Base-by-base conservation (phyloP, 2,113 vertebrate species). In the Semicossyphus pulcher region DNA sequence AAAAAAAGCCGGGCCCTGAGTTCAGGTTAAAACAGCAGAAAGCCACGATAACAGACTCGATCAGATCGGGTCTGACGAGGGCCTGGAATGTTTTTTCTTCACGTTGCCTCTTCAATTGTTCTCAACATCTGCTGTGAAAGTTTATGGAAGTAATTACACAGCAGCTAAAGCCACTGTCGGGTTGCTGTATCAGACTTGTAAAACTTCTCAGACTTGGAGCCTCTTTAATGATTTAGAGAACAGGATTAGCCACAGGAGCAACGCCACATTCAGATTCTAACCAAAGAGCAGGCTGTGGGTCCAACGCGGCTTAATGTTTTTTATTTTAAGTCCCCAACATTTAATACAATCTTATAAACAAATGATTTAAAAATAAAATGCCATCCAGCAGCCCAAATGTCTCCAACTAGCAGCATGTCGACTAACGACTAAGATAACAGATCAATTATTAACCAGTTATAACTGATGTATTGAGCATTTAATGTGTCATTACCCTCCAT, bases 191-290 rank as follows among this genome's bases (percentile, higher is more conserved):
- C 57, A 82, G 49, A 58, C 57, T 36, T 32, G 37, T 51, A 49
- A 64, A 64, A 51, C 7, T 0, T 39, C 31, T 41, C 34, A 10
- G 75, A 78, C 66, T 75, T 80, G 58, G 39, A 49, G 32, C 47
- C 34, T 73, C 47, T 75, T 81, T 72, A 49, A 65, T 82, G 66
- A 81, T 69, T 81, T 77, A 54, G 72, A 72, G 58, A 48, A 56
- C 31, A 69, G 20, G 37, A 80, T 71, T 67, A 60, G 18, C 15
- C 49, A 54, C 57, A 64, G 23, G 23, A 65, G 58, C 63, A 81
- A 71, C 49, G 72, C 34, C 60, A 20, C n/a, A 42, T 32, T 77
- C 53, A 25, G 7, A 61, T 28, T 21, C 15, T 1, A 60, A 68
- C 49, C 9, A 70, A 61, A 39, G 20, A 10, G 53, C 23, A 65